Percentiles rank a stretch among this genome's conserved stretches.
These are phyloP conservation scores for Acleris cristana DNA, from an alignment of 2,888 invertebrate genomes.

Conservation along the genomic window DNA sequence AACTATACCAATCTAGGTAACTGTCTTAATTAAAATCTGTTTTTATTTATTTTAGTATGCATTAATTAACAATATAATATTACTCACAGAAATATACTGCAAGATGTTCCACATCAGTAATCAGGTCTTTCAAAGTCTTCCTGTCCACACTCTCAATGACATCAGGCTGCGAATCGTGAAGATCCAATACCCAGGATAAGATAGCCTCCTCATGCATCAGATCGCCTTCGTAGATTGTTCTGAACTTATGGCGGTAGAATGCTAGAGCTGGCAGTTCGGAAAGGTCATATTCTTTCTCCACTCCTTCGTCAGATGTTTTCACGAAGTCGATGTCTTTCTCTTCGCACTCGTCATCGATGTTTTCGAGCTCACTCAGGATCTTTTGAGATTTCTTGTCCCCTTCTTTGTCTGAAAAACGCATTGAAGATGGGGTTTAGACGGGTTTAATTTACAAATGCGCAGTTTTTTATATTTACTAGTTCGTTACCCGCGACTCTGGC, in stretches of 20 bases:
- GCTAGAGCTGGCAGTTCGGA: slow-evolving; percentile 91
- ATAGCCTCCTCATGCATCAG: slow-evolving; percentile 96
- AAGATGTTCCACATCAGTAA: slow-evolving; percentile 95
- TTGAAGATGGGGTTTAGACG: neutral
- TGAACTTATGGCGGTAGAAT: slow-evolving; percentile 94
- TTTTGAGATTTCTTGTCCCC: slow-evolving; percentile 95
- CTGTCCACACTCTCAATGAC: slow-evolving; percentile 96
- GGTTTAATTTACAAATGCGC: neutral
- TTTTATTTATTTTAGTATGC: too few species aligned
- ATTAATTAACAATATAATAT: too few species aligned
- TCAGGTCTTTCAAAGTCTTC: slow-evolving; percentile 93
- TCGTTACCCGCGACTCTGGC: too few species aligned
- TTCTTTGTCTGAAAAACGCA: slow-evolving; percentile 88
- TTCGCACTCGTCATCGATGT: slow-evolving; percentile 96
- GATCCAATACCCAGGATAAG: slow-evolving; percentile 93
- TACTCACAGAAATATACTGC: slow-evolving; percentile 95
- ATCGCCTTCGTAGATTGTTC: slow-evolving; percentile 94
- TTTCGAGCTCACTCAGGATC: slow-evolving; percentile 94
- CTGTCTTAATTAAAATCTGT: too few species aligned
- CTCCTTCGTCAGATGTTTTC: slow-evolving; percentile 94
- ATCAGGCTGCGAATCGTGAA: slow-evolving; percentile 93
- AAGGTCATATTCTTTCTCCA: slow-evolving; percentile 94
- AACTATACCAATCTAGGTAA: too few species aligned
- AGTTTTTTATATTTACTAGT: too few species aligned
- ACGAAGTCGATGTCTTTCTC: slow-evolving; percentile 96